phyloP scores from a whole-genome alignment of 1,140 invertebrate genomes.

The Orius laevigatus region DNA sequence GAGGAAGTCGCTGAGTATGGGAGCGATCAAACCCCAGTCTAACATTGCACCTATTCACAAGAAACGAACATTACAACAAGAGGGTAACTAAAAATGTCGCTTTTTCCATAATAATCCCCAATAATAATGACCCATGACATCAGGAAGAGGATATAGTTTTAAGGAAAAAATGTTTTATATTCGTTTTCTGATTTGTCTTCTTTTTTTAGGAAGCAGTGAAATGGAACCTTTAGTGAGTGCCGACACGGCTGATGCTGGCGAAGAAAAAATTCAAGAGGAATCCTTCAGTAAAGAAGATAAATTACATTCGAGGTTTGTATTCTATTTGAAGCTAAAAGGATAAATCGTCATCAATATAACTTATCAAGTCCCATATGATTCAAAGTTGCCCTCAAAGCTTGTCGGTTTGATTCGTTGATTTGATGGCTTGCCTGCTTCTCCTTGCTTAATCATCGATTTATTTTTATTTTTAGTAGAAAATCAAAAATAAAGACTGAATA shows the following conservation, averaged over 20 bases:
- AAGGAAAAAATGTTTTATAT: conserved; percentile 1
- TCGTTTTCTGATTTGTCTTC: neutral
- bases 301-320: conserved; percentile 3
- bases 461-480: conserved; percentile 18
- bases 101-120: conserved; percentile 1
- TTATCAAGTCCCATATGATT: no score
- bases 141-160: neutral
- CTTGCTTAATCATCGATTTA: conserved; percentile 18
- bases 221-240: conserved; percentile 62
- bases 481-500: conserved; percentile 44
- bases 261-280: conserved; percentile 29
- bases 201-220: conserved; percentile 35
- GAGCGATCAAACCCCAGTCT: conserved; percentile 38
- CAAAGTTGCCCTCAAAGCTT: no score
- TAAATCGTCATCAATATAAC: neutral
- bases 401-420: neutral
- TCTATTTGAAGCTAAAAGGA: neutral
- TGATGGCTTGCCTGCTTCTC: neutral
- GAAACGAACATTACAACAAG: conserved; percentile 33
- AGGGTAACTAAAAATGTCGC: conserved; percentile 10
- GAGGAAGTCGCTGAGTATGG: conserved; percentile 71
- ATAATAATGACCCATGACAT: neutral
- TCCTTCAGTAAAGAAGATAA: conserved; percentile 23
- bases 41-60: conserved; percentile 36
- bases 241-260: conserved; percentile 35